A percentile compares a stretch with the other conserved stretches of the same genome.
Conservation (phyloP, 1,140 invertebrate species). For the Drosophila aff. region DNA sequence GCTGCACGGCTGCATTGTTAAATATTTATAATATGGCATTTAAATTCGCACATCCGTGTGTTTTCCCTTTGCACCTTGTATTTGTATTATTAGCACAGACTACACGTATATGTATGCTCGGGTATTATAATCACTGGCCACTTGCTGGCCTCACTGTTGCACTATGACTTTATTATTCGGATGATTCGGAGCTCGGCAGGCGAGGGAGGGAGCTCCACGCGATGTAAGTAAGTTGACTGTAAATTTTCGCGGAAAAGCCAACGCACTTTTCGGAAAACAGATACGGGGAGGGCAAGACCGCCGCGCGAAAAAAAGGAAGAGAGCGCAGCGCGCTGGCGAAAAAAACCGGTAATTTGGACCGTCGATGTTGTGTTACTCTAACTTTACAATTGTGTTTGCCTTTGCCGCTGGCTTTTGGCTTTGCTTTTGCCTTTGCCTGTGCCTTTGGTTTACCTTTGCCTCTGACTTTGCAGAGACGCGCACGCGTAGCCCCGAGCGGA, state of each 20-base stretch:
- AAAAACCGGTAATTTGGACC: conserved; percentile 72
- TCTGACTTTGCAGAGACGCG: conserved; percentile 44
- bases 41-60: conserved; percentile 48
- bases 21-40: conserved; percentile 56
- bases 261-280: conserved; percentile 70
- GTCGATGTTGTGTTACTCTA: conserved; percentile 36
- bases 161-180: conserved; percentile 33
- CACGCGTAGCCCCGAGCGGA: conserved; percentile 61
- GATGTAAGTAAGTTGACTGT: conserved; percentile 8
- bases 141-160: conserved; percentile 30
- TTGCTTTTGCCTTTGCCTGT: conserved; percentile 41
- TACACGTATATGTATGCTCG: neutral
- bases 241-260: conserved; percentile 58
- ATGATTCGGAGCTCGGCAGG: neutral
- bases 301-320: conserved; percentile 67
- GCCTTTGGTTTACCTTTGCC: conserved; percentile 35
- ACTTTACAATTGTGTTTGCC: conserved; percentile 34
- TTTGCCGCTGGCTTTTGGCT: conserved; percentile 42
- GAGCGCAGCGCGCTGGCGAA: conserved; percentile 33
- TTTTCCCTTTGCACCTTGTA: conserved; percentile 15
- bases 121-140: conserved; percentile 40
- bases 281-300: conserved; percentile 15
- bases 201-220: neutral
- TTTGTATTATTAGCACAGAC: conserved; percentile 36
- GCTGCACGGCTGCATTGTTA: conserved; percentile 55